These are phyloP conservation scores for Takifugu flavidus DNA, from an alignment of 2,113 vertebrate species.

Conservation along the genomic window DNA sequence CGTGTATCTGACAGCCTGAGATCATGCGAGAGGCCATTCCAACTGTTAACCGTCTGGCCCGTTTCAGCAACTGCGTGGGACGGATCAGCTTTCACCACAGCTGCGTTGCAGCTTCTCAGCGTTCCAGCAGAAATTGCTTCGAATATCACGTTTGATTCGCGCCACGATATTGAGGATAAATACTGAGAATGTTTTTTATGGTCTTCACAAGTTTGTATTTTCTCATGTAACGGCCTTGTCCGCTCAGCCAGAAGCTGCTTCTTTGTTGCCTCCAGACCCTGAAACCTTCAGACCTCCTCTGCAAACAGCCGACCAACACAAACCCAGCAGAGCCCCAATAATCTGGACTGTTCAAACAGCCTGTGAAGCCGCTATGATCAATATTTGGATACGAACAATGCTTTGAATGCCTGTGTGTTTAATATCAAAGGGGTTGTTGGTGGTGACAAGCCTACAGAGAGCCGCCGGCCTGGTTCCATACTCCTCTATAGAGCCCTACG, in stretches of 20 bases:
- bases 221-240: constrained; percentile 5
- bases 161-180: background rate
- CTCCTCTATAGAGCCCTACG: background rate
- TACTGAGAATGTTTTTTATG: background rate
- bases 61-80: background rate
- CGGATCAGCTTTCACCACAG: background rate
- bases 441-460: background rate
- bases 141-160: background rate
- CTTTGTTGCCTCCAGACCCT: constrained; percentile 34
- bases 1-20: background rate
- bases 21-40: background rate
- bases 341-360: background rate
- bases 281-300: constrained; percentile 28
- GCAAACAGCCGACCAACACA: constrained; percentile 31
- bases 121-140: background rate
- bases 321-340: constrained; percentile 15
- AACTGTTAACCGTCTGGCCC: background rate
- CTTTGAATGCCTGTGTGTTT: background rate
- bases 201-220: background rate
- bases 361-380: background rate
- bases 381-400: background rate
- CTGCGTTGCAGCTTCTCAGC: background rate
- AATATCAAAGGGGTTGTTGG: background rate
- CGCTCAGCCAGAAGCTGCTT: constrained; percentile 39
- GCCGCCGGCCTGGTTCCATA: background rate